Percentiles rank a stretch among this genome's conserved stretches.
phyloP scores from a whole-genome alignment of 35 echinoderm and acorn worm genomes.

The Patiria miniata region DNA sequence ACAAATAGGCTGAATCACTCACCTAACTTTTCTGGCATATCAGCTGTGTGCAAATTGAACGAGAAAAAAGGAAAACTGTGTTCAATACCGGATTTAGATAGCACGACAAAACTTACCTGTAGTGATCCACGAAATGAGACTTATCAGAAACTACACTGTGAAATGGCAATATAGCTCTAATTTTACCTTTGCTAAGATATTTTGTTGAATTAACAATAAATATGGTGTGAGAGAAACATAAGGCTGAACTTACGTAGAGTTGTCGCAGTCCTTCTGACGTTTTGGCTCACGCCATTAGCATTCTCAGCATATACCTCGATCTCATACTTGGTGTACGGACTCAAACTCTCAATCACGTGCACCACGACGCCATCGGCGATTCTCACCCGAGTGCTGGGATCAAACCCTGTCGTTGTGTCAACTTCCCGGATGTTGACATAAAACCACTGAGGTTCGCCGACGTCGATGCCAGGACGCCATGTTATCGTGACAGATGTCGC shows the following conservation, averaged over 20 bases:
- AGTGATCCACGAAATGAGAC: too few species aligned
- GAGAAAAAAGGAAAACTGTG: too few species aligned
- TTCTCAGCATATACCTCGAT: slow-evolving; percentile 5
- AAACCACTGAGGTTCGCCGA: slow-evolving; percentile 11
- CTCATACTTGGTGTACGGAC: neutral
- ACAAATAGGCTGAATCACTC: too few species aligned
- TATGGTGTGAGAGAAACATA: too few species aligned
- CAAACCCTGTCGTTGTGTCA: neutral
- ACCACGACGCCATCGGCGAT: neutral
- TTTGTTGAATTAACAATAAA: too few species aligned
- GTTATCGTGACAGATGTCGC: neutral
- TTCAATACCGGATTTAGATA: too few species aligned
- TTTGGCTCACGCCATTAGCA: neutral
- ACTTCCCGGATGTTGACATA: neutral
- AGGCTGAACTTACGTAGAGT: neutral
- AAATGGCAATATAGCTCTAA: too few species aligned
- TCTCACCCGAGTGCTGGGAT: neutral
- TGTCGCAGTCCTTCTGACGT: neutral
- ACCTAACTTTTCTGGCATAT: too few species aligned
- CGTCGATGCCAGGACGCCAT: neutral
- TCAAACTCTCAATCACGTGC: neutral
- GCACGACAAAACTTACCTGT: too few species aligned
- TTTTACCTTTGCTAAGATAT: too few species aligned
- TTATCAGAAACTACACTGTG: too few species aligned
- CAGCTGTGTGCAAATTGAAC: too few species aligned